Evolutionary conservation across 2,888 invertebrate genomes (phyloP), one percentile per base, ranked within the genome.

Genomic region (Caenorhabditis sulstoni): DNA sequence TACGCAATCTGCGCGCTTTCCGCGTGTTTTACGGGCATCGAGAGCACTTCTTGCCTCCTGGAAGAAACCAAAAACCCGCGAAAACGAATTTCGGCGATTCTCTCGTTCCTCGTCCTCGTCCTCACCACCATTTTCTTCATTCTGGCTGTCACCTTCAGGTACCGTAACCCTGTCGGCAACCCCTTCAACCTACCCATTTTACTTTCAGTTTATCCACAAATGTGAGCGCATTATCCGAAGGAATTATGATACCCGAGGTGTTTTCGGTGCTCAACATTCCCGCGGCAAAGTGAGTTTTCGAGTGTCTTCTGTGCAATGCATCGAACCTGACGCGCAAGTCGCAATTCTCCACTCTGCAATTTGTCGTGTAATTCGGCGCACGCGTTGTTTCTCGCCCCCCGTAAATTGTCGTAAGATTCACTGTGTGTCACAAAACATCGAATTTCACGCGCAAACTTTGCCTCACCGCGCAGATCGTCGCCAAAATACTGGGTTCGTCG

Each of bases 21-120:
- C 52, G 75, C 79, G 9, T 80, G 78, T 14, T 82, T 71, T 37
- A 74, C 70, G 23, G 84, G 84, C 44, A 76, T 84, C n/a, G 84
- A 84, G 22, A 70, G 76, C 22, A 78, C 76, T 0, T 73, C 82
- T 7, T 78, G 68, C 29, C 61, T 82, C 22, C 35, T 84, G 18
- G 84, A 84, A 66, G 84, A 84, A 41, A 84, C 84, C 1, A 79
- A 80, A 35, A 75, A 81, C 55, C 80, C 80, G 18, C 44, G 80
- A 35, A 77, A 76, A 49, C 41, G 71, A 37, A 70, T 79, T 22
- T 58, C 73, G 3, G 52, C 55, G 8, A 58, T 74, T 39, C 18
- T 79, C 7, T 67, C 62, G 11, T 79, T 79, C 44, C 23, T 79
- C 11, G 64, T 74, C 0, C 44, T 79, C 7, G 35, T 55, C 5